These are phyloP conservation scores for Bombyx huttoni DNA, from an alignment of 2,888 invertebrate species.

Conservation along the genomic window DNA sequence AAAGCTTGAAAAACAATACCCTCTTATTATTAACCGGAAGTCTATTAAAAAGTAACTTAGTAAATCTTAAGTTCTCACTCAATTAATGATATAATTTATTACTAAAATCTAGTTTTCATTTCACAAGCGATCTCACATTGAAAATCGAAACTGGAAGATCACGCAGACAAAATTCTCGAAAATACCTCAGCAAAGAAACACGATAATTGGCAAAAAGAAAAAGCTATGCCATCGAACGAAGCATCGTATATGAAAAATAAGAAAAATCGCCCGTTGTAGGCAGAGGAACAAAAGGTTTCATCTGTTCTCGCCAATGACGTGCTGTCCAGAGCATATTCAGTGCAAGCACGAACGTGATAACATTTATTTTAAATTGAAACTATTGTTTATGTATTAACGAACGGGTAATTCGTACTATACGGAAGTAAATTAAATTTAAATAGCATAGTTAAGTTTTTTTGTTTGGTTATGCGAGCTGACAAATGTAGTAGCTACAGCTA, in stretches of 20 bases:
- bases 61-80: too few species aligned
- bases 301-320: constrained; percentile 24
- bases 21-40: too few species aligned
- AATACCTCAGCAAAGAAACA: constrained; percentile 38
- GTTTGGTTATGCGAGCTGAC: too few species aligned
- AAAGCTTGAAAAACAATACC: too few species aligned
- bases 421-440: too few species aligned
- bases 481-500: too few species aligned
- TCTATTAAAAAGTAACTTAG: too few species aligned
- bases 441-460: too few species aligned
- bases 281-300: constrained; percentile 30
- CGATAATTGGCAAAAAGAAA: constrained; percentile 52
- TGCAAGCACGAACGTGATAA: not conserved
- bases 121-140: constrained; percentile 18
- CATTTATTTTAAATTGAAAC: too few species aligned
- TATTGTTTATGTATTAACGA: too few species aligned
- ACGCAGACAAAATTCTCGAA: constrained; percentile 22
- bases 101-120: not conserved
- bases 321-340: constrained; percentile 2
- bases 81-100: too few species aligned
- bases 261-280: constrained; percentile 32
- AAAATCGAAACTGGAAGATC: constrained; percentile 24
- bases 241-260: constrained; percentile 37
- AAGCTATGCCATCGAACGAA: constrained; percentile 35
- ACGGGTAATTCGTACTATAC: too few species aligned